Conservation (phyloP, 2,888 invertebrate species). For the Thereva unica region DNA sequence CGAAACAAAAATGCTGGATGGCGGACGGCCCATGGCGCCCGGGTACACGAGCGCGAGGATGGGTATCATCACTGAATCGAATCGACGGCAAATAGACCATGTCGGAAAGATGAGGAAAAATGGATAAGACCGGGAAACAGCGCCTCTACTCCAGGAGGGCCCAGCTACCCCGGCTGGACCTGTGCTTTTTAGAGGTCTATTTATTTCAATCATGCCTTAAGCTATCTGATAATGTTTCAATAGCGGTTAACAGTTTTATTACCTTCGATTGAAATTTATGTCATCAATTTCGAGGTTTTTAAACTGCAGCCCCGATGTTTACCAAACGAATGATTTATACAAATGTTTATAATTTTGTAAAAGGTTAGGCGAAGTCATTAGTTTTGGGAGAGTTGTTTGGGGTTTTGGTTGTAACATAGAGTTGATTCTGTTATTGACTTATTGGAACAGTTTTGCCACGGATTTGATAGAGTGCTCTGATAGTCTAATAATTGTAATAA, state of each 20-base stretch:
- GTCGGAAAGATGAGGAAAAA: constrained; percentile 32
- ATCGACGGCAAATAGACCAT: constrained; percentile 36
- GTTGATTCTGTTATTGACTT: too few relatives aligned
- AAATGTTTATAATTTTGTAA: too few relatives aligned
- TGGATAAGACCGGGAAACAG: constrained; percentile 22
- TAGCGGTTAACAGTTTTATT: constrained; percentile 42
- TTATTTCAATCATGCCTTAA: constrained; percentile 42
- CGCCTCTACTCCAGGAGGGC: not conserved
- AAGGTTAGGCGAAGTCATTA: too few relatives aligned
- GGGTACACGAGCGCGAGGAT: not conserved
- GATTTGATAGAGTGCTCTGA: too few relatives aligned
- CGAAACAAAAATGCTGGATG: constrained; percentile 18
- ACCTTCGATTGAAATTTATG: constrained; percentile 41
- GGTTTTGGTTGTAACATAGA: too few relatives aligned
- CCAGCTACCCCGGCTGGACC: constrained; percentile 8
- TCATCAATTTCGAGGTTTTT: constrained; percentile 27
- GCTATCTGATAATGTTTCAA: constrained; percentile 43
- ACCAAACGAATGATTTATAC: too few relatives aligned
- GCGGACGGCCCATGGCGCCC: not conserved
- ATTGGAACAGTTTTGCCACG: too few relatives aligned
- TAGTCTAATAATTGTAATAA: too few relatives aligned
- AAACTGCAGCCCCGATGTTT: too few relatives aligned
- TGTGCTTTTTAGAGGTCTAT: constrained; percentile 33
- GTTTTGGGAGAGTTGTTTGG: too few relatives aligned
- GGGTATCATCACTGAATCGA: constrained; percentile 23